phyloP scores from a whole-genome alignment of 2,797 vertebrate species.

The Clarias pachynema region DNA sequence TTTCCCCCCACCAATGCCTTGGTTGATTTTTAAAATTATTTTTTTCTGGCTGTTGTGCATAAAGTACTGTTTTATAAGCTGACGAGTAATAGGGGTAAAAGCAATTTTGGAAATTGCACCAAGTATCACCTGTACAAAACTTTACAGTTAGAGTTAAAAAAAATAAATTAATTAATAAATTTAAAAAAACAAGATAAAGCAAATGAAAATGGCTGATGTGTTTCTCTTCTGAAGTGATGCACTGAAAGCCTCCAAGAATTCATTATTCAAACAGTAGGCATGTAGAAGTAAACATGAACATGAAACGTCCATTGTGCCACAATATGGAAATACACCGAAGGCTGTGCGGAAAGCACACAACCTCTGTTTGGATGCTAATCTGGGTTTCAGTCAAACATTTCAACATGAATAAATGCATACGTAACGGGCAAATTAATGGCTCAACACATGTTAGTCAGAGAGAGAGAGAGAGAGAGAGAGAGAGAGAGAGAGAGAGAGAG shows the following conservation, averaged over 20 bases:
- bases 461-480: neutral
- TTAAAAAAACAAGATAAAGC: too few species aligned
- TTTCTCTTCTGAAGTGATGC: slow-evolving; percentile 1
- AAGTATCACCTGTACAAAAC: neutral
- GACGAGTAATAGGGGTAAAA: neutral
- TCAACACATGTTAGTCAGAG: slow-evolving; percentile 38
- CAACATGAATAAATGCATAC: slow-evolving; percentile 43
- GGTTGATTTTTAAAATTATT: too few species aligned
- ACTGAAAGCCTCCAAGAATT: neutral
- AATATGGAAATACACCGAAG: slow-evolving; percentile 6
- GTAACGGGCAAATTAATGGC: slow-evolving; percentile 24
- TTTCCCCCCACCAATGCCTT: too few species aligned
- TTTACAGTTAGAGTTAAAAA: neutral
- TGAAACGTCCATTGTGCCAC: neutral
- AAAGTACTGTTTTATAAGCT: neutral
- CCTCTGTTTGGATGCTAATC: slow-evolving; percentile 19
- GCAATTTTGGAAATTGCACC: neutral
- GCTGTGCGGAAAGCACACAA: slow-evolving; percentile 21
- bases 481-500: slow-evolving; percentile 2
- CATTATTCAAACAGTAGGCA: slow-evolving; percentile 28
- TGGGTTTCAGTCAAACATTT: slow-evolving; percentile 31
- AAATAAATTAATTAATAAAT: too few species aligned
- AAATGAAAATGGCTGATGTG: neutral
- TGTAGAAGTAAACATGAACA: slow-evolving; percentile 9
- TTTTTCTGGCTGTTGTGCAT: neutral